Evolutionary conservation across 1,140 invertebrate species (phyloP).

Genomic region (Plutomurus gul): DNA sequence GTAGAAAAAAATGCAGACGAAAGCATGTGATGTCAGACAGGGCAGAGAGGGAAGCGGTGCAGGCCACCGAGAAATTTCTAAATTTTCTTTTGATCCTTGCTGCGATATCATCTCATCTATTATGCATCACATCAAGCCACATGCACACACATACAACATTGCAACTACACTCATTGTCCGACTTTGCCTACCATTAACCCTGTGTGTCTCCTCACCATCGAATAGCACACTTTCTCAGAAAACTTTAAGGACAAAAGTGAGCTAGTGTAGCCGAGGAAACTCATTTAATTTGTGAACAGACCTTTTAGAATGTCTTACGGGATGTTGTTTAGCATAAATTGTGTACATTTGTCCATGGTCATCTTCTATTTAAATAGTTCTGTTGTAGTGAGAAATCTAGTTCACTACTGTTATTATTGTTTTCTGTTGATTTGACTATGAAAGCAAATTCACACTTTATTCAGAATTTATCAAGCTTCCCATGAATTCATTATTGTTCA

Average conservation of each 20-base stretch:
- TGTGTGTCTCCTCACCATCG: no score
- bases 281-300: conserved; percentile 6
- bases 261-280: no score
- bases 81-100: conserved; percentile 42
- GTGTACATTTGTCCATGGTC: conserved; percentile 21
- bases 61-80: conserved; percentile 16
- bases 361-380: neutral
- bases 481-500: neutral
- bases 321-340: conserved; percentile 5
- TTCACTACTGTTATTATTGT: neutral
- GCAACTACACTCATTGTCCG: neutral
- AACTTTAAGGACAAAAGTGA: neutral
- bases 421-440: neutral
- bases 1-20: neutral
- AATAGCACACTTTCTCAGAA: no score
- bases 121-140: conserved; percentile 39
- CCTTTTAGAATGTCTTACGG: neutral
- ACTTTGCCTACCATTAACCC: neutral
- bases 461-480: neutral
- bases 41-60: neutral
- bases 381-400: neutral
- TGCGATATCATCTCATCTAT: conserved; percentile 49
- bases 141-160: conserved; percentile 9
- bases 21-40: neutral
- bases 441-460: neutral